Percentiles rank a stretch among this genome's conserved stretches.
phyloP scores from a whole-genome alignment of 2,113 vertebrate genomes.

The Esox niger region DNA sequence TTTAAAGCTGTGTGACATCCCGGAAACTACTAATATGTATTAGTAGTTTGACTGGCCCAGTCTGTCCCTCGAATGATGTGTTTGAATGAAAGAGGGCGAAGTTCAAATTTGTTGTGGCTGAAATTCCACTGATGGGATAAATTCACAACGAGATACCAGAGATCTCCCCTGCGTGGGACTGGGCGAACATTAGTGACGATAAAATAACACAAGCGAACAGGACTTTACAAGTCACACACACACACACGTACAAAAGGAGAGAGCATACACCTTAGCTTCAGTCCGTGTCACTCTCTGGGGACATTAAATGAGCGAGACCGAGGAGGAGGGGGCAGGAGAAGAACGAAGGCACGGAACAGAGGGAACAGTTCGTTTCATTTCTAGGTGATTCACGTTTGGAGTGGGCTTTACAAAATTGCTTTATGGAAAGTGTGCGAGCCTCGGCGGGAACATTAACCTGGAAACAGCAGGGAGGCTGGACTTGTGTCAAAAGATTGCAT shows the following conservation, averaged over 20 bases:
- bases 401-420: constrained; percentile 66
- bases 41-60: constrained; percentile 6
- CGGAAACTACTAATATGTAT: not conserved
- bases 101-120: constrained; percentile 30
- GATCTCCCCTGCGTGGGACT: constrained; percentile 39
- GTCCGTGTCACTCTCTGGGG: constrained; percentile 20
- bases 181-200: constrained; percentile 54
- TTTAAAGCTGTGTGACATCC: not conserved
- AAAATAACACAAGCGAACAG: constrained; percentile 49
- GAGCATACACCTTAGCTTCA: too few relatives aligned
- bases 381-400: constrained; percentile 63
- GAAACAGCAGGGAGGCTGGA: constrained; percentile 54
- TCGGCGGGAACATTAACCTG: constrained; percentile 56
- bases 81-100: constrained; percentile 31
- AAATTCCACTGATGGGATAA: constrained; percentile 41
- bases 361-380: constrained; percentile 53
- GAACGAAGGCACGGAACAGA: constrained; percentile 8
- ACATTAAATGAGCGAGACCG: constrained; percentile 26
- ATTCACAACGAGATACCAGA: constrained; percentile 18
- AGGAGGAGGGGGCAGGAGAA: not conserved
- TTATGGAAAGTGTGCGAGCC: constrained; percentile 62
- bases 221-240: constrained; percentile 33
- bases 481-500: too few relatives aligned
- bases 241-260: constrained; percentile 20
- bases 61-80: constrained; percentile 25